Conservation (phyloP, 2,113 vertebrate species). For the Chionomys nivalis region DNA sequence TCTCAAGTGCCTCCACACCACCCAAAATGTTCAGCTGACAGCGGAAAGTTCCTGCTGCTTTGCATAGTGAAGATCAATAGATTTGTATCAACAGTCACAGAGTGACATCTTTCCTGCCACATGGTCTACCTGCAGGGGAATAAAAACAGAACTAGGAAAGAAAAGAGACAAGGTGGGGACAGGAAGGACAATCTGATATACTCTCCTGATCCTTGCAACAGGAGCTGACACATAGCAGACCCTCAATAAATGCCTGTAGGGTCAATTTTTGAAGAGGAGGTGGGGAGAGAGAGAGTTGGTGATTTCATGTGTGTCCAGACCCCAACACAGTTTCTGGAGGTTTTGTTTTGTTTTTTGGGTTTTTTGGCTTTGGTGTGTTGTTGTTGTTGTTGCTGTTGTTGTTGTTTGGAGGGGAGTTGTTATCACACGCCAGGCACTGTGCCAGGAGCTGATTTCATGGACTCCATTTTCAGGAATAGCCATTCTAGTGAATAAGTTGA, state of each 20-base stretch:
- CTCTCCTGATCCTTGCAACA: neutral
- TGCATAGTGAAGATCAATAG: neutral
- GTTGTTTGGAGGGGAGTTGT: neutral
- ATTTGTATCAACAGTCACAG: neutral
- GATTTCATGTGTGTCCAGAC: neutral
- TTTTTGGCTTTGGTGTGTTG: no score
- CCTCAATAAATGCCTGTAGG: neutral
- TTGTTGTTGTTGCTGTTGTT: no score
- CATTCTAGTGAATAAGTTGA: neutral
- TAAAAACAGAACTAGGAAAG: neutral
- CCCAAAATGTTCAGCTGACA: neutral
- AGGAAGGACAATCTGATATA: neutral
- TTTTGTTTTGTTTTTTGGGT: no score
- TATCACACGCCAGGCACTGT: neutral
- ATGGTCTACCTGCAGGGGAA: neutral
- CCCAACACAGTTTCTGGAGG: neutral
- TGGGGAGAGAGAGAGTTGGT: fast-evolving
- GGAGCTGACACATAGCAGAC: neutral
- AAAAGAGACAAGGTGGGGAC: neutral
- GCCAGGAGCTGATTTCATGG: neutral
- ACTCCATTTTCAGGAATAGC: neutral
- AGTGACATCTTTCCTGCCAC: neutral
- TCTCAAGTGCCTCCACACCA: neutral
- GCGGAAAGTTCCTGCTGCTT: neutral
- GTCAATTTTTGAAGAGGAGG: neutral